A percentile compares a stretch with the other conserved stretches of the same genome.
Evolutionary conservation across 1,140 invertebrate genomes (phyloP).

Genomic region (Drosophila punjabiensis): DNA sequence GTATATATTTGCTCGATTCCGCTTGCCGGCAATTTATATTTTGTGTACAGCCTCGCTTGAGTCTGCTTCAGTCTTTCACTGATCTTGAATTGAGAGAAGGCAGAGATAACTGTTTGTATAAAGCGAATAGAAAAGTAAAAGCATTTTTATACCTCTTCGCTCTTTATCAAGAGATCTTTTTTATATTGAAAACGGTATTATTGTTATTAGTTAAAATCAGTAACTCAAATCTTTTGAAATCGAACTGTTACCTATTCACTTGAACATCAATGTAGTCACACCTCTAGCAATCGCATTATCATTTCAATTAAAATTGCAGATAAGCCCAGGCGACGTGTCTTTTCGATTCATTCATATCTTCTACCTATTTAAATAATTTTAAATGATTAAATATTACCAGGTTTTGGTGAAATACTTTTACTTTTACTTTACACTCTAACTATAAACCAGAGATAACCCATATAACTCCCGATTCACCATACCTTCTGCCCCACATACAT

Average conservation of each 20-base stretch:
- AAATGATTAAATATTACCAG: background rate
- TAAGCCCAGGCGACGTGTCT: conserved; percentile 5
- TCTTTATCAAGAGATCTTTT: background rate
- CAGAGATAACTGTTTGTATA: conserved; percentile 14
- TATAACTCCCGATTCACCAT: background rate
- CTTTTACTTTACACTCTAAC: too few species aligned
- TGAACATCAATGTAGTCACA: conserved; percentile 5
- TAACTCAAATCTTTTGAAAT: background rate
- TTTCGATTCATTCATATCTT: background rate
- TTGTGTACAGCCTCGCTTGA: conserved; percentile 26
- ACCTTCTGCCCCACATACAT: background rate
- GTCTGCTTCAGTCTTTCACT: conserved; percentile 4
- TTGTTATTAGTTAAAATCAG: background rate
- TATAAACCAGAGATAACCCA: background rate
- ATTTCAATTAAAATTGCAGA: conserved; percentile 11
- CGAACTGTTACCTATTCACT: background rate
- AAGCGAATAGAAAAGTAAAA: conserved; percentile 9
- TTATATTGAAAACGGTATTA: background rate
- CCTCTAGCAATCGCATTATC: conserved; percentile 4
- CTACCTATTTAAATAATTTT: background rate
- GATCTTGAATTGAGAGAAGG: conserved; percentile 16
- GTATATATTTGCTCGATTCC: conserved; percentile 16
- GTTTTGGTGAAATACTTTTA: background rate
- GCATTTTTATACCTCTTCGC: background rate
- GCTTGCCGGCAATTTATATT: conserved; percentile 2